Evolutionary conservation across 2,797 vertebrate species (phyloP), one percentile per base, ranked within the genome.

Genomic region (Ceryle rudis): DNA sequence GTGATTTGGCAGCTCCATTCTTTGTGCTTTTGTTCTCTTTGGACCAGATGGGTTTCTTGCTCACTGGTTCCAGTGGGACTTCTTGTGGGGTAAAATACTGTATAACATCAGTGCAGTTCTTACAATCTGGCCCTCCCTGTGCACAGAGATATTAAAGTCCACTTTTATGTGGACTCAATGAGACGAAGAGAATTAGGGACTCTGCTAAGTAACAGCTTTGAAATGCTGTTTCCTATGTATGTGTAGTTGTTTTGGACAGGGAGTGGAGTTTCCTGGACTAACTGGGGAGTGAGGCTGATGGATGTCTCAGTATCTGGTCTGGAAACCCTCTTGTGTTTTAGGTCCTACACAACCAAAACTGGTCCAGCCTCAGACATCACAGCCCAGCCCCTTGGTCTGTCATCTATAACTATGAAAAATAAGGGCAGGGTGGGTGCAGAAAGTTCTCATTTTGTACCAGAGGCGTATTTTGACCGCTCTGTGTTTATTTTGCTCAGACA

Each of bases 51-150:
- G 42, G 11, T 89, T 95, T 87, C 29, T 89, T 75, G 51, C 44
- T 93, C 70, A 42, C 51, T 87, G 44, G 22, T 77, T 95, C 81
- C 90, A 77, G 4, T 41, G 84, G 64, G 81, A 86, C 60, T 85
- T 95, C 87, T 87, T 97, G 93, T 90, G 95, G 89, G 93, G 64
- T 91, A 84, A 81, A 92, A 66, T 44, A 15, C 57, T 69, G 3
- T 20, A 33, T n/a, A 92, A 37, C 62, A 49, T 70, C 47, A 44
- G 23, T 51, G 78, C 51, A 77, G 10, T 81, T 67, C 52, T 6
- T 67, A 37, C n/a, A 79, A 18, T 84, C 67, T 77, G 52, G 5
- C 67, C 64, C 55, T 92, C 64, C 25, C 31, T 54, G 22, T 81
- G 52, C 57, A 33, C 73, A 58, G 26, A 61, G 61, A 62, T 86